Evolutionary conservation across 2,113 vertebrate genomes (phyloP).

Genomic region (Hiodon tergisus): DNA sequence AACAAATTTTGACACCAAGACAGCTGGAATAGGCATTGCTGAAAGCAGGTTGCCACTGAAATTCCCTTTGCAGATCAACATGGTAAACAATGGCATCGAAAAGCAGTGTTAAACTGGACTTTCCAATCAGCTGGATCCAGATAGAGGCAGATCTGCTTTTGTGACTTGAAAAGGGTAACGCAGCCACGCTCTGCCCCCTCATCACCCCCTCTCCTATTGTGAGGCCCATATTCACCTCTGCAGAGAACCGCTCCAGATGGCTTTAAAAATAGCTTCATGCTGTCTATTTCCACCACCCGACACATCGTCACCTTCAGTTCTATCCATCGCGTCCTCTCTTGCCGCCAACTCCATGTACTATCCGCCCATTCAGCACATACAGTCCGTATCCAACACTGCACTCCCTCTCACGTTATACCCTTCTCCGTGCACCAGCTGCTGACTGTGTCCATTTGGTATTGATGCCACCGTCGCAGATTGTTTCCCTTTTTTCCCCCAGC

Average conservation of each 20-base stretch:
- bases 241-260: slow-evolving; percentile 55
- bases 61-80: no score
- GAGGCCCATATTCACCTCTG: slow-evolving; percentile 47
- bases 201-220: slow-evolving; percentile 24
- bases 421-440: no score
- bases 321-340: not conserved
- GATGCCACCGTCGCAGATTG: not conserved
- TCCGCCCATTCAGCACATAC: slow-evolving; percentile 1
- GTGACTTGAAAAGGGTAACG: not conserved
- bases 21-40: no score
- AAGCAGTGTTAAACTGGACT: no score
- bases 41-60: no score
- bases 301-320: slow-evolving; percentile 29
- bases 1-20: no score
- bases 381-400: not conserved
- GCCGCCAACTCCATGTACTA: not conserved
- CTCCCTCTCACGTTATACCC: not conserved
- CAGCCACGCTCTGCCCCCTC: not conserved
- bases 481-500: not conserved
- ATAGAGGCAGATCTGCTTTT: not conserved
- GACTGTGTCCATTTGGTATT: not conserved
- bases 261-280: slow-evolving; percentile 61
- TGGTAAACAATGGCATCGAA: no score
- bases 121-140: not conserved
- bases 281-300: slow-evolving; percentile 58